Percentiles rank a stretch among this genome's conserved stretches.
Conservation (phyloP, 2,888 invertebrate species). For the Drosophila barbarae region DNA sequence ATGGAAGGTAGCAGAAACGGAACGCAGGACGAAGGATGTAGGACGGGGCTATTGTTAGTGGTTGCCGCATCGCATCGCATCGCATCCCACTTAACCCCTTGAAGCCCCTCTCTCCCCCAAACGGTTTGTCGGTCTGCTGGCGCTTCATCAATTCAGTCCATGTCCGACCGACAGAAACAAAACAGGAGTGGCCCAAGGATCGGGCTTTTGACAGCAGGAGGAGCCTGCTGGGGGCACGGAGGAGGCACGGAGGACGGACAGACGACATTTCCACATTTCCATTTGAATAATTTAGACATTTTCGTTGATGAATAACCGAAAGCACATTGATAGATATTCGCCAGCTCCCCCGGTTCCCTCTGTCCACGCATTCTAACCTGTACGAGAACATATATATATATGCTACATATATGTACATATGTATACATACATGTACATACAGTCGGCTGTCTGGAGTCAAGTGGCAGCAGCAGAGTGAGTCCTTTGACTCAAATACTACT, state of each 20-base stretch:
- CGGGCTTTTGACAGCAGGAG: constrained; percentile 7
- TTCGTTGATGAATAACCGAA: constrained; percentile 75
- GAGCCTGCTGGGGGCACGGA: not conserved
- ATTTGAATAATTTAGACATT: constrained; percentile 77
- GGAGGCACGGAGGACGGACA: not conserved
- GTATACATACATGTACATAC: not conserved
- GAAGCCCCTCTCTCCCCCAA: constrained; percentile 31
- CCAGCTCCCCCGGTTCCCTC: not conserved
- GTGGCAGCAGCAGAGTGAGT: constrained; percentile 17
- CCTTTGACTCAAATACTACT: constrained; percentile 24
- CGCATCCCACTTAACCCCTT: constrained; percentile 12
- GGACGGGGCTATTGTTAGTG: constrained; percentile 33
- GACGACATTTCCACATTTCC: constrained; percentile 68
- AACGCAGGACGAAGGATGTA: constrained; percentile 1
- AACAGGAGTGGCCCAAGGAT: constrained; percentile 35
- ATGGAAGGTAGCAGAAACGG: constrained; percentile 1
- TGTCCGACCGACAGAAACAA: constrained; percentile 56
- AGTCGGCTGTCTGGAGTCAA: constrained; percentile 34
- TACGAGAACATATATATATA: constrained; percentile 9
- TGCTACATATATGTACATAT: not conserved
- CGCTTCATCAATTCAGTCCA: constrained; percentile 69
- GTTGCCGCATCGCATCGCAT: constrained; percentile 16
- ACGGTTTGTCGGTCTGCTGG: constrained; percentile 69
- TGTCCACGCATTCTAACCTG: constrained; percentile 20
- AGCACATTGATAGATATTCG: constrained; percentile 73